Percentiles rank a stretch among this genome's conserved stretches.
phyloP scores from a whole-genome alignment of 2,888 invertebrate genomes.

The Timema podura region DNA sequence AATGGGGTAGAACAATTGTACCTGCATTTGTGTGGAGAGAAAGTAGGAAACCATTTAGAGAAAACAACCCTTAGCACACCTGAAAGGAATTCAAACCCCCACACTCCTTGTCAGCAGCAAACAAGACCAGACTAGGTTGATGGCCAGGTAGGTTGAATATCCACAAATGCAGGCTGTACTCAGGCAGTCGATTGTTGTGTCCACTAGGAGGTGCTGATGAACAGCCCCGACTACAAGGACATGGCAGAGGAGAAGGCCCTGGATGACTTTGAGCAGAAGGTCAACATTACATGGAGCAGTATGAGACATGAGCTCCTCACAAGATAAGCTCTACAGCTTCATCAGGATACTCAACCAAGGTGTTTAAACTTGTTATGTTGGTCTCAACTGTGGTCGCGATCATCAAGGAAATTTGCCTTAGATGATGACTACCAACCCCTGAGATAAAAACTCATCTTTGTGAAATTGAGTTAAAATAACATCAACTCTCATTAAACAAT shows the following conservation, averaged over 20 bases:
- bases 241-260: slow-evolving; percentile 75
- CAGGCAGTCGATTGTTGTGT: too few relatives aligned
- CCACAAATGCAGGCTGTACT: too few relatives aligned
- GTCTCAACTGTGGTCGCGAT: too few relatives aligned
- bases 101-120: too few relatives aligned
- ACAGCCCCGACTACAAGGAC: slow-evolving; percentile 80
- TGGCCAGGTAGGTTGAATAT: too few relatives aligned
- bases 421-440: background rate
- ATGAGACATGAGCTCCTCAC: slow-evolving; percentile 65
- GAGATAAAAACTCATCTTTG: slow-evolving; percentile 39
- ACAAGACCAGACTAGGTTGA: too few relatives aligned
- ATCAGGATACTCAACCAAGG: slow-evolving; percentile 51
- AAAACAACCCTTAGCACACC: too few relatives aligned
- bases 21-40: too few relatives aligned
- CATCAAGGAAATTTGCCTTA: too few relatives aligned
- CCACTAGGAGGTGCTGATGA: slow-evolving; percentile 67
- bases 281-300: slow-evolving; percentile 80
- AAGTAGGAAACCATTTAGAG: too few relatives aligned
- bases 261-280: slow-evolving; percentile 73
- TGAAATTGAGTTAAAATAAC: slow-evolving; percentile 46
- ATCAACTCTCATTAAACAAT: slow-evolving; percentile 17
- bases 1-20: too few relatives aligned
- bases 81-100: too few relatives aligned
- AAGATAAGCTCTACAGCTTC: slow-evolving; percentile 49
- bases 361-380: slow-evolving; percentile 14